Evolutionary conservation across 2,113 vertebrate genomes (phyloP).

Genomic region (Pleuronectes platessa): DNA sequence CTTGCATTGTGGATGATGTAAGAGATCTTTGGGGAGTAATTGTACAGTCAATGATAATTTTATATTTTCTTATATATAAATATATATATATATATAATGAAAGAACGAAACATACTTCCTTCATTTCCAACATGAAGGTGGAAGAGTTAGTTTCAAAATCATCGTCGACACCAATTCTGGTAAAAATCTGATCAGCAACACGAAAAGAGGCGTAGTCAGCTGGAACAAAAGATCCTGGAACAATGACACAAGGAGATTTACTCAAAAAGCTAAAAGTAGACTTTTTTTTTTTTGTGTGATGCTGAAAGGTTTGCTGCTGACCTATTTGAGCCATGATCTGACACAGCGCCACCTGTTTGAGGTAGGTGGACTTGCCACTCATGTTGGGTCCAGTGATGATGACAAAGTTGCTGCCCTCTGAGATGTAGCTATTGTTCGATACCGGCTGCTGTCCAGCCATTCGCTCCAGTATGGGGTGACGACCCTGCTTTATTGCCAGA

Average conservation of each 20-base stretch:
- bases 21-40: conserved; percentile 84
- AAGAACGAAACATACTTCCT: conserved; percentile 82
- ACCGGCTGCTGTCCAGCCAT: conserved; percentile 90
- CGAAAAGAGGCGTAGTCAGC: conserved; percentile 93
- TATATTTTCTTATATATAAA: background rate
- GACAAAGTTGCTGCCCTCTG: conserved; percentile 93
- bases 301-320: conserved; percentile 64
- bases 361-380: conserved; percentile 98
- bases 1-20: conserved; percentile 96
- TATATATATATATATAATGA: background rate
- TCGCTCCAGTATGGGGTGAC: conserved; percentile 95
- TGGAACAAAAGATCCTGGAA: conserved; percentile 92
- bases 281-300: background rate
- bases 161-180: conserved; percentile 96
- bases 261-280: background rate
- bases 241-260: conserved; percentile 9
- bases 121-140: conserved; percentile 99
- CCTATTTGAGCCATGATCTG: conserved; percentile 99
- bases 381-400: conserved; percentile 97
- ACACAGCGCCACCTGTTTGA: conserved; percentile 96
- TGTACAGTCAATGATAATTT: conserved; percentile 14
- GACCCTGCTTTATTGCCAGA: conserved; percentile 92
- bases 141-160: conserved; percentile 98
- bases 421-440: conserved; percentile 92
- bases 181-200: conserved; percentile 95